Conservation (phyloP, 2,888 invertebrate species). For the Trichogramma dendrolimi region DNA sequence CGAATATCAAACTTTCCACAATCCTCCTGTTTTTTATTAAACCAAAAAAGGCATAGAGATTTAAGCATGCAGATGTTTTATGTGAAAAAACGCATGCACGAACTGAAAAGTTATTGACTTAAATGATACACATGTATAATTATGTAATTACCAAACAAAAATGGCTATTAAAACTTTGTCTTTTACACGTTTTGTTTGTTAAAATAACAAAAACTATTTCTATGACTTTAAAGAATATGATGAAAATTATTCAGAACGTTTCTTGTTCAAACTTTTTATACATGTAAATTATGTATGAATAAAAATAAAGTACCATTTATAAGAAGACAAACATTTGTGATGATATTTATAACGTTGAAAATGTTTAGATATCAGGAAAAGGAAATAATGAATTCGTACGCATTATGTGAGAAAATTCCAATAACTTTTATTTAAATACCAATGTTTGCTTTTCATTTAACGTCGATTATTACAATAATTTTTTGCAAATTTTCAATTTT, state of each 20-base stretch:
- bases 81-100: too few species aligned
- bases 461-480: constrained; percentile 26
- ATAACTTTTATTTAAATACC: constrained; percentile 29
- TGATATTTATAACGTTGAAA: not conserved
- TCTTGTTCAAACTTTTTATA: not conserved
- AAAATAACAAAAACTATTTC: not conserved
- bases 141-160: too few species aligned
- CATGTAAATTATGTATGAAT: not conserved
- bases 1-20: not conserved
- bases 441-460: constrained; percentile 22
- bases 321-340: not conserved
- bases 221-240: not conserved
- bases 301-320: not conserved
- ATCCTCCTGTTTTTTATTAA: too few species aligned
- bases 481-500: constrained; percentile 14
- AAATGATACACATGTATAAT: too few species aligned
- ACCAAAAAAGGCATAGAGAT: too few species aligned
- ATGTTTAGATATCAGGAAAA: not conserved
- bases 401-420: constrained; percentile 26
- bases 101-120: too few species aligned
- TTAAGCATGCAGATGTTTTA: too few species aligned
- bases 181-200: too few species aligned
- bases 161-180: too few species aligned
- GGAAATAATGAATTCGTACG: not conserved
- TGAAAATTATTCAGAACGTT: not conserved